These are phyloP conservation scores for Anoplophora glabripennis DNA, from an alignment of 1,140 invertebrate genomes.

Conservation along the genomic window DNA sequence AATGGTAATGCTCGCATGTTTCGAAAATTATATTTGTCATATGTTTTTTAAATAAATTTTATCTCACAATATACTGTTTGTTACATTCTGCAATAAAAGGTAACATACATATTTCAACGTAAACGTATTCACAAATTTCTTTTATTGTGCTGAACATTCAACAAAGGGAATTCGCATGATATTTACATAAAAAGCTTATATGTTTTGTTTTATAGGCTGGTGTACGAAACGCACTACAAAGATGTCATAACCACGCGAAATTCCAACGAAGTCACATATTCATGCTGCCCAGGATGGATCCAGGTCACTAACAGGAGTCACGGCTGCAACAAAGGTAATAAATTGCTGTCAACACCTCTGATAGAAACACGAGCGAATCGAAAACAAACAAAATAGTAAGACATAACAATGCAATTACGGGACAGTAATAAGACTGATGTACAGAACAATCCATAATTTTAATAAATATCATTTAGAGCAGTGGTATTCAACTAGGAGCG, in stretches of 20 bases:
- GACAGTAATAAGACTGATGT: no score
- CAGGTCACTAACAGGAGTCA: slow-evolving; percentile 54
- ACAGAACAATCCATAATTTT: no score
- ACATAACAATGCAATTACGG: no score
- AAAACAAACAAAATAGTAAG: background rate
- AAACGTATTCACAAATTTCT: background rate
- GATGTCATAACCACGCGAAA: slow-evolving; percentile 53
- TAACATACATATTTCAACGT: slow-evolving; percentile 9
- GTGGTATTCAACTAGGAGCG: no score
- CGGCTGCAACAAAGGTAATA: slow-evolving; percentile 64
- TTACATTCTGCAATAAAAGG: no score
- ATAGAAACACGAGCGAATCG: background rate
- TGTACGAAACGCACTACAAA: slow-evolving; percentile 52
- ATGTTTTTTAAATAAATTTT: no score
- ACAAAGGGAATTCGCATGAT: slow-evolving; percentile 16
- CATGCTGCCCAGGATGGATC: slow-evolving; percentile 64
- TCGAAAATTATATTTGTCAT: no score
- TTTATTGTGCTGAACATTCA: slow-evolving; percentile 16
- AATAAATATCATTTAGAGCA: no score
- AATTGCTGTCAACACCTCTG: background rate
- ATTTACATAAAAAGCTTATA: slow-evolving; percentile 15
- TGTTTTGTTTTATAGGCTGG: slow-evolving; percentile 6
- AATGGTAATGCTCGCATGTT: no score
- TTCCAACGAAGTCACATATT: slow-evolving; percentile 49
- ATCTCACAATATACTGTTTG: no score